Evolutionary conservation across 1,140 invertebrate species (phyloP), one percentile per base, ranked within the genome.

Genomic region (Sminthurides bifidus): DNA sequence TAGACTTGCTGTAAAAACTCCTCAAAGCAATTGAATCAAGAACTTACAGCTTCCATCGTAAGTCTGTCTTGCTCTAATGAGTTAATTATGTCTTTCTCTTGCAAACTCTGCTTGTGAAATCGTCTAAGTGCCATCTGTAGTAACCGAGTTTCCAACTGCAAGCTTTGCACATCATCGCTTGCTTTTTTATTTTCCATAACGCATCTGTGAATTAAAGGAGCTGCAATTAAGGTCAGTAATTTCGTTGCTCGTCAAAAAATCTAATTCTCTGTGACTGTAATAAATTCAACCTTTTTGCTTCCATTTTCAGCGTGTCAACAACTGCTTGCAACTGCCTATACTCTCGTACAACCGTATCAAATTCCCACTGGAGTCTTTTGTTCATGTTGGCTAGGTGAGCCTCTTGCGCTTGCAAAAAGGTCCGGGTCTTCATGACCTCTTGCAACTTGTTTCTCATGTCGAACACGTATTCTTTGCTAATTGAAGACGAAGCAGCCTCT

Each of bases 1-100:
- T 10, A 10, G n/a, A 35, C 8, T 35, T 35, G n/a, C n/a, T 35
- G 33, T 35, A 35, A n/a, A 35, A 5, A 41, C n/a, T 17, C 15
- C 5, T 41, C 15, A 41, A 17, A 41, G n/a, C 6, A 6, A 41
- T 17, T 41, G 38, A 17, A 21, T 19, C n/a, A 14, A 43, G 33
- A 21, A 4, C 35, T 44, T 56, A 62, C 56, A 1, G 35, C 30
- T 10, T 53, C 30, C 21, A 62, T 43, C 14, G 51, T 27, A 15
- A 58, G 2, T 27, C 50, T 15, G 23, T 56, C 35, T 26, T 59
- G 52, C 41, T 62, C 56, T 24, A 62, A 15, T 17, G 35, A 27
- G 38, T 59, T 40, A 15, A 56, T 23, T 19, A 37, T 53, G 5
- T 38, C 27, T 10, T 43, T n/a, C 23, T 54, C 38, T n/a, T 51